These are phyloP conservation scores for Conomelus anceps DNA, from an alignment of 2,888 invertebrate species.

Conservation along the genomic window DNA sequence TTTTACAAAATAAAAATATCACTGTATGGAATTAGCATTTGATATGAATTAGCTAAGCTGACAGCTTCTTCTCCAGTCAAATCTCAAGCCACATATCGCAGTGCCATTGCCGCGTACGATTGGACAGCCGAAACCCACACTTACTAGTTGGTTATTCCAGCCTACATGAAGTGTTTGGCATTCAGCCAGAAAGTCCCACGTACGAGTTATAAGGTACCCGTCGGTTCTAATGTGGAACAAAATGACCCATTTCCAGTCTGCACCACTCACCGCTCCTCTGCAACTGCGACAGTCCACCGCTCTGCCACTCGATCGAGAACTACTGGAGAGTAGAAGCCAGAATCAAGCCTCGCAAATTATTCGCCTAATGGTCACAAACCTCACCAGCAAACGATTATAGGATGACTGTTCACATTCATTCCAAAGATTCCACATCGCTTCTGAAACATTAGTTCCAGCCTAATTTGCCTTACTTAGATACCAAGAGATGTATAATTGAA, in stretches of 20 bases:
- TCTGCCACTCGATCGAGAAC: too few relatives aligned
- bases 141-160: background rate
- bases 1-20: background rate
- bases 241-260: background rate
- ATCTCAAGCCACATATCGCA: background rate
- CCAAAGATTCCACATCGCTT: background rate
- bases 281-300: too few relatives aligned
- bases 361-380: background rate
- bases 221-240: background rate
- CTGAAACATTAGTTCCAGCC: background rate
- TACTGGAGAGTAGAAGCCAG: background rate
- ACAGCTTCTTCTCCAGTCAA: background rate
- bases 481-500: background rate
- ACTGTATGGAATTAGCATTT: background rate
- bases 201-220: background rate
- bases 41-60: too few relatives aligned
- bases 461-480: background rate
- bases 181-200: background rate
- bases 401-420: background rate
- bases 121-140: background rate
- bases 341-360: background rate
- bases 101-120: background rate
- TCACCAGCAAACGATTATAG: background rate
- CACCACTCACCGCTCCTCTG: too few relatives aligned
- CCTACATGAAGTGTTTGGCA: background rate